These are phyloP conservation scores for Chamaetylas fuelleborni DNA, from an alignment of 2,113 vertebrate species.

Conservation along the genomic window DNA sequence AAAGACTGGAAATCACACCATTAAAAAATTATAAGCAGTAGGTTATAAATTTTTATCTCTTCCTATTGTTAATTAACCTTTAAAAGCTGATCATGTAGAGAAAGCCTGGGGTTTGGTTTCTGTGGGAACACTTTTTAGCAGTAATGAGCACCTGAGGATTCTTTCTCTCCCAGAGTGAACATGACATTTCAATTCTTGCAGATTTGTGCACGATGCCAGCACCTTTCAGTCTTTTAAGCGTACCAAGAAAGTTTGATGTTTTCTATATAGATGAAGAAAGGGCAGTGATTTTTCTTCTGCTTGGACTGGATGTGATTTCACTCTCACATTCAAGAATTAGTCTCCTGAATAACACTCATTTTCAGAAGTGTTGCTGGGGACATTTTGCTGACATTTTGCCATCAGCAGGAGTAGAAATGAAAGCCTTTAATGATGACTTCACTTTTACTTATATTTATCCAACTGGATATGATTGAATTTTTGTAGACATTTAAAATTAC, in stretches of 20 bases:
- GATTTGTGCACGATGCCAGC: constrained; percentile 12
- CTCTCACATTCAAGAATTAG: not conserved
- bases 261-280: constrained; percentile 7
- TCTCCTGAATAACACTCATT: not conserved
- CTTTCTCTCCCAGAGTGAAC: constrained; percentile 16
- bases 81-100: constrained; percentile 66
- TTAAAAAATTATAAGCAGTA: constrained; percentile 75
- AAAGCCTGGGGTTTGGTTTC: constrained; percentile 58
- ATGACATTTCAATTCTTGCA: constrained; percentile 71
- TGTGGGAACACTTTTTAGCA: constrained; percentile 53
- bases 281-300: constrained; percentile 9
- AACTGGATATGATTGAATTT: not conserved
- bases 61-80: constrained; percentile 78
- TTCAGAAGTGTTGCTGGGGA: not conserved
- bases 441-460: not conserved
- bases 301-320: not conserved
- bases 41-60: constrained; percentile 75
- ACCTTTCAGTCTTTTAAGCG: not conserved
- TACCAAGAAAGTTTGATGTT: not conserved
- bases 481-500: not conserved
- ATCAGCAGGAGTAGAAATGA: not conserved
- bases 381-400: constrained; percentile 16
- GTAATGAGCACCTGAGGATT: constrained; percentile 67
- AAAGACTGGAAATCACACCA: constrained; percentile 64
- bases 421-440: not conserved